Base-by-base conservation (phyloP, 2,113 vertebrate species). In the Urocynchramus pylzowi region DNA sequence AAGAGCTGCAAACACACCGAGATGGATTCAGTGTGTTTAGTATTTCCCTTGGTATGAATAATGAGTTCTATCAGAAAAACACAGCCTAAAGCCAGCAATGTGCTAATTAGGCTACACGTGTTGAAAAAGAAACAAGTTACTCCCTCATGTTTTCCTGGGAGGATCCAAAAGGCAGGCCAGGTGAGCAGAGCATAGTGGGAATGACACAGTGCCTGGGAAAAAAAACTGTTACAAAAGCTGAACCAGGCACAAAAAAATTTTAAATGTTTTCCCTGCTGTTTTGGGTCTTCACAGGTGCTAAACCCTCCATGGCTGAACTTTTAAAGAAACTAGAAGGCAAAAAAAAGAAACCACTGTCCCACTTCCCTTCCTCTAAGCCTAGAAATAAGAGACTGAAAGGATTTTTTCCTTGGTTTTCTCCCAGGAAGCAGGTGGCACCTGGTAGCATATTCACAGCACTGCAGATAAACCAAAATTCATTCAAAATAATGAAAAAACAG, bases 21-120 rank as follows among this genome's bases (percentile, higher is more conserved):
- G 59, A 63, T 5, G 67, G 60, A 69, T 56, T n/a, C 17, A 1
- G 41, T 27, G 54, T 59, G 80, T 69, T 93, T 50, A 69, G 17
- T 57, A 35, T 75, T 82, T 89, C 89, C 84, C 93, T 60, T 22
- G 93, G 44, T 60, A 70, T 22, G 60, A 94, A 91, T 84, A 94
- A 10, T 37, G 71, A 95, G 47, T 30, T 87, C 18, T 19, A 90
- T 70, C 23, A 77, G 71, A 50, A 80, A 90, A 90, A 83, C 0
- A 9, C 54, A 90, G 83, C 95, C 94, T 74, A 8, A 70, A 93
- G 88, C 79, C 73, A 90, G 50, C 20, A 77, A 63, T 59, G 71
- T 57, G 92, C 86, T 92, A 84, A 95, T 92, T 84, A 86, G 54
- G 75, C 71, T 42, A 57, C 83, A 77, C 6, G 2, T 69, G 53